Base-by-base conservation (phyloP, 1,140 invertebrate species). In the Heliothis subflexa region DNA sequence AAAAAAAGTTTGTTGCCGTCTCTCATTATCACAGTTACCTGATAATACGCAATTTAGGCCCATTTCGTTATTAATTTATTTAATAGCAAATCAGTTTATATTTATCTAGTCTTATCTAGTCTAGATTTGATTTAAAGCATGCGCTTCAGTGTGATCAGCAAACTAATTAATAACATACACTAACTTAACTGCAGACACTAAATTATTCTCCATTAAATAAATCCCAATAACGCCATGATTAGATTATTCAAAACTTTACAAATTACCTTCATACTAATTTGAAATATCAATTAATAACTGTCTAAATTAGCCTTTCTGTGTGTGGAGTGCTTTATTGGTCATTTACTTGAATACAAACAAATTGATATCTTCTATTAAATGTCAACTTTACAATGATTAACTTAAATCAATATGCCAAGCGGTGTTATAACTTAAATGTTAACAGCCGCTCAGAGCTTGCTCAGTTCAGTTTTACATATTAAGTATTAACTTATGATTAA, bases 301-400 rank as follows among this genome's bases (percentile, higher is more conserved):
- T 40, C 61, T 62, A 1, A 9, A 62, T 40, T 62, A 45, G 61
- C 28, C 14, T 62, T n/a, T 62, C 14, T 45, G n/a, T 40, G 40
- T 62, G 14, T 16, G 25, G 16, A 21, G 25, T 40, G 7, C 4
- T 25, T 40, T 62, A 62, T 11, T 62, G 1, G 33, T 62, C n/a
- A 45, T 62, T 62, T 40, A 21, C 33, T 62, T 62, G n/a, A 62
- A 62, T 62, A 4, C 59, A 62, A 62, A 62, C 10, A n/a, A 62
- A 62, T 62, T 62, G 33, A 62, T 62, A 62, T 62, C 59, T 40
- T 33, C 21, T 45, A 62, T 16, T 28, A 62, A 16, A 40, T 62
- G 61, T 11, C 28, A 62, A 33, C 28, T 62, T 14, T 16, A 40
- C 33, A 62, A n/a, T 62, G 33, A 62, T 14, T 25, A 59, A 25